A percentile compares a stretch with the other conserved stretches of the same genome.
Evolutionary conservation across 1,140 invertebrate genomes (phyloP).

Genomic region (Scylla paramamosain): DNA sequence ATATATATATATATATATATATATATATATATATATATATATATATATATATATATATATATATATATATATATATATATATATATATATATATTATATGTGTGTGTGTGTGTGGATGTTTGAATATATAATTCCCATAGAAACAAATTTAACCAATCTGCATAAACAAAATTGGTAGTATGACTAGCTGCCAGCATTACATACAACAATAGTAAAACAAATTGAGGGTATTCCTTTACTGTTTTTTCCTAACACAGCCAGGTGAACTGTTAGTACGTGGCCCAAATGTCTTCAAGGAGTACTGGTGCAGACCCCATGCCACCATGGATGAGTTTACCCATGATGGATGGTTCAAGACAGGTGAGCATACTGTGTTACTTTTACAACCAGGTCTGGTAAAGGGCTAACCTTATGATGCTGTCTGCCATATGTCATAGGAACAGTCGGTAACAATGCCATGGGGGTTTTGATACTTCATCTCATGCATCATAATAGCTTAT

Average conservation of each 20-base stretch:
- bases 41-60: slow-evolving; percentile 24
- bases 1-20: slow-evolving; percentile 9
- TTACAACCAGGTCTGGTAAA: no score
- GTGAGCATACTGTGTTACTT: slow-evolving; percentile 1
- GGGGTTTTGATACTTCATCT: not conserved
- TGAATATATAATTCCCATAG: no score
- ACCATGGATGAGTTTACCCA: slow-evolving; percentile 87
- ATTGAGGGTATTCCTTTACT: no score
- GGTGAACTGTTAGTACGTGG: slow-evolving; percentile 90
- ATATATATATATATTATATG: no score
- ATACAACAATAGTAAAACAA: no score
- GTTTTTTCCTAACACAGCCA: slow-evolving; percentile 69
- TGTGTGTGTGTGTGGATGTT: no score
- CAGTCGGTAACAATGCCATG: not conserved
- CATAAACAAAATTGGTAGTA: no score
- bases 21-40: slow-evolving; percentile 58
- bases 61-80: no score
- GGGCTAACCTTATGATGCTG: not conserved
- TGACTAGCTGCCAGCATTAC: no score
- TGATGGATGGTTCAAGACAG: slow-evolving; percentile 94
- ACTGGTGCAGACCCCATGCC: slow-evolving; percentile 88
- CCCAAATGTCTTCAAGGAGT: slow-evolving; percentile 88
- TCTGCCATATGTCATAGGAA: not conserved
- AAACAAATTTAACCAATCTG: no score
- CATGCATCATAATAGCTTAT: no score